Evolutionary conservation across 2,797 vertebrate species (phyloP), one percentile per base, ranked within the genome.

Genomic region (Phrynocephalus guinanensis): DNA sequence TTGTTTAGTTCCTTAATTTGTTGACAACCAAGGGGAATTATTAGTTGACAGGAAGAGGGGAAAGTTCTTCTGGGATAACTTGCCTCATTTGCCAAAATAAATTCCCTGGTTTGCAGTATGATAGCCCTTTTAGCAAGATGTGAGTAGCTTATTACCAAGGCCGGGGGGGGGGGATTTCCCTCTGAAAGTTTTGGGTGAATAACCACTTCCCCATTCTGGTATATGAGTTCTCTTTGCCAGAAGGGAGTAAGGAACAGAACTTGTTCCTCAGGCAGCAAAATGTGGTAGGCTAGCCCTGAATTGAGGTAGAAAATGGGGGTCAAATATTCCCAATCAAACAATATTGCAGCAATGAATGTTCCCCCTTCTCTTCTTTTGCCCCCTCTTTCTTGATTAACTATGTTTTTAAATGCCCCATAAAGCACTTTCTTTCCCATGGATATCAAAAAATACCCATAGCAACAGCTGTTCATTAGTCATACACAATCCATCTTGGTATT

Each of bases 401-500:
- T 52, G 33, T 60, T 73, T 50, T 15, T n/a, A 50, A 73, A 86
- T 75, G 38, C 48, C 20, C 13, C 50, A 6, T 86, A 56, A 70
- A 28, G 50, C n/a, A 20, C 33, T 71, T 71, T 76, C 9, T 85
- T 79, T 26, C 70, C 38, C 56, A 83, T 38, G 10, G 66, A 70
- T 11, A 24, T 44, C 67, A 22, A 71, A 78, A 60, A 87, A 44
- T 48, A 56, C 63, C 22, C 50, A 70, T 22, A 78, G 22, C 44
- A 83, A 56, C 73, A 87, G 81, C 66, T 48, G 72, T 44, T 70
- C 26, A 26, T 24, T 83, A 50, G 44, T 76, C 30, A 76, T n/a
- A 76, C 80, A 82, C 28, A 44, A 68, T 82, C 60, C 66, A 68
- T 50, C 50, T 78, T 83, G 73, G 30, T 71, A 83, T 56, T 71